Conservation (phyloP, 2,888 invertebrate genomes). For the Ennomos fuscantarius region DNA sequence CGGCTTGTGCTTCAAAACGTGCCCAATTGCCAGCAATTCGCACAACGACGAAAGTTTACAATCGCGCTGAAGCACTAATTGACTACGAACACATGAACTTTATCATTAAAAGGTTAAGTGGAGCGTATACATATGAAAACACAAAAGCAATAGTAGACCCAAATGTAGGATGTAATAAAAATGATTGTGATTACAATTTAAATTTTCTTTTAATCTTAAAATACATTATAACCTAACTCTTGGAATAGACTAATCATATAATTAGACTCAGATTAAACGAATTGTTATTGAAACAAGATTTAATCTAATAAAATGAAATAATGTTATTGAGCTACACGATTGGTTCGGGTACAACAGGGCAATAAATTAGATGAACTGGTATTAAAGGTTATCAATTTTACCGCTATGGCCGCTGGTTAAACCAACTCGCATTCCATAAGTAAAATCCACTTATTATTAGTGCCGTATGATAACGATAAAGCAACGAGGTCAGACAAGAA, state of each 20-base stretch:
- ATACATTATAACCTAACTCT: too few relatives aligned
- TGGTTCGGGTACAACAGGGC: constrained; percentile 47
- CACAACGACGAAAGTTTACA: constrained; percentile 69
- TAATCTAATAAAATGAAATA: constrained; percentile 17
- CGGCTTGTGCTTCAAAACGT: constrained; percentile 53
- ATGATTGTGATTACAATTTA: constrained; percentile 46
- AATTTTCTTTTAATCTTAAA: too few relatives aligned
- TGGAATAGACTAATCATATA: too few relatives aligned
- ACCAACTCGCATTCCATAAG: constrained; percentile 62
- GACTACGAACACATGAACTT: constrained; percentile 73
- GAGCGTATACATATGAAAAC: constrained; percentile 52
- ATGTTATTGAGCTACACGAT: constrained; percentile 44
- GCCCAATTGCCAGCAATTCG: constrained; percentile 69
- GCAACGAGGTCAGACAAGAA: constrained; percentile 80
- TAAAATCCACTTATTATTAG: constrained; percentile 77
- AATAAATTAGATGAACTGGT: constrained; percentile 61
- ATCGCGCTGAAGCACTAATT: constrained; percentile 74
- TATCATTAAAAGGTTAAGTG: constrained; percentile 74
- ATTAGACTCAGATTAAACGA: too few relatives aligned
- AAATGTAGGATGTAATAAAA: constrained; percentile 48
- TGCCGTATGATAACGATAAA: constrained; percentile 81
- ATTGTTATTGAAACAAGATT: too few relatives aligned
- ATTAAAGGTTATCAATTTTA: constrained; percentile 70
- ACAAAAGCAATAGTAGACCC: constrained; percentile 52
- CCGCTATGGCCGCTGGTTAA: constrained; percentile 57